Evolutionary conservation across 2,797 vertebrate species (phyloP).

Genomic region (Paratrypauchen microcephalus): DNA sequence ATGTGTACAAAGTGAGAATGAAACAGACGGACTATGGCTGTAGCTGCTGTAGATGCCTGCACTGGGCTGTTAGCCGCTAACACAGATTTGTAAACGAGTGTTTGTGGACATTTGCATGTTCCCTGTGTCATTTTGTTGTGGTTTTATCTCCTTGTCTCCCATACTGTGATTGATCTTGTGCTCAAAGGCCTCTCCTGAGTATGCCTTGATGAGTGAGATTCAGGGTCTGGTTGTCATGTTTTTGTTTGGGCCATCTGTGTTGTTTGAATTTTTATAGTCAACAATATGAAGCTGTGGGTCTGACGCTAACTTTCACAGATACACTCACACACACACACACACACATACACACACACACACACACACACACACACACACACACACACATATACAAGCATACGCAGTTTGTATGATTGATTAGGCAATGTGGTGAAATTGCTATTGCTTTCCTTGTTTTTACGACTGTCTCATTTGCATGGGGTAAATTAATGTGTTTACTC

Average conservation of each 20-base stretch:
- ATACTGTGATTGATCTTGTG: slow-evolving; percentile 62
- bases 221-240: slow-evolving; percentile 38
- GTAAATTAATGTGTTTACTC: slow-evolving; percentile 46
- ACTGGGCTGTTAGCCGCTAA: slow-evolving; percentile 32
- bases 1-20: not conserved
- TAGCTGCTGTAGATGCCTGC: slow-evolving; percentile 43
- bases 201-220: slow-evolving; percentile 47
- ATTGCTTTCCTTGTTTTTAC: slow-evolving; percentile 55
- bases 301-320: slow-evolving; percentile 27
- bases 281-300: slow-evolving; percentile 37
- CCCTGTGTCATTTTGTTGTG: slow-evolving; percentile 46
- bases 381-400: slow-evolving; percentile 4
- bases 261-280: slow-evolving; percentile 49
- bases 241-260: slow-evolving; percentile 63
- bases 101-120: slow-evolving; percentile 24
- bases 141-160: slow-evolving; percentile 48
- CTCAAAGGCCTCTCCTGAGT: slow-evolving; percentile 56
- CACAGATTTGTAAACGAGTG: slow-evolving; percentile 14
- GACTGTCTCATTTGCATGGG: slow-evolving; percentile 57
- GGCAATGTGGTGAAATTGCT: slow-evolving; percentile 37
- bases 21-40: slow-evolving; percentile 29
- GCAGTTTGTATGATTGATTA: slow-evolving; percentile 58
- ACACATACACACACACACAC: slow-evolving; percentile 8
- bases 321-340: slow-evolving; percentile 11
- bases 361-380: no score